Evolutionary conservation across 1,140 invertebrate genomes (phyloP), one percentile per base, ranked within the genome.

Genomic region (Andricus grossulariae): DNA sequence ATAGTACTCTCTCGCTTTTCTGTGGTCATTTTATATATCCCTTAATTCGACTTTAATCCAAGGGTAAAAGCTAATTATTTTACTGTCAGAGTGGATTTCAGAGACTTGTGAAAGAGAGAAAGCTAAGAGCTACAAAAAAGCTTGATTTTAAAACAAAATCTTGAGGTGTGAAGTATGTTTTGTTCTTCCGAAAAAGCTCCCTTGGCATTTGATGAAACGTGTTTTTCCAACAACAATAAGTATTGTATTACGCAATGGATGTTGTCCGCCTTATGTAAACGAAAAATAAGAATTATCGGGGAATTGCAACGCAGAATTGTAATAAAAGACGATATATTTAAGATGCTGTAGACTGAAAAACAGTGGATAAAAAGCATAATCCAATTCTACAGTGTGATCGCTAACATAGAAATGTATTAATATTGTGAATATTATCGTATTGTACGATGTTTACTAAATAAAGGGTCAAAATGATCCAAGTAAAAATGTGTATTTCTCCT

Each of bases 391-490:
- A 87, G 85, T 85, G 82, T 87, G 85, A 87, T 87, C 85, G 86
- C 87, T 86, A 86, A 84, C 84, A 60, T 88, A 87, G 83, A 87
- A 87, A 87, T 84, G 82, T 83, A 87, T 86, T 86, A 85, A 32
- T 87, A 87, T 87, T 88, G 87, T 87, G 87, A 77, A 88, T 88
- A 88, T 77, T 82, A 87, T 76, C 75, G 81, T 72, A 87, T 82
- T 84, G 32, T 21, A 84, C 83, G 81, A 87, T 87, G 85, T 88
- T 87, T 88, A 87, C 73, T 87, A 87, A 88, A 88, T 88, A 88
- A 88, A 87, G 77, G 78, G 73, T 54, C 6, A 60, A 75, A 75
- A 66, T 49, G 10, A 50, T 50, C n/a, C 50, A 49, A 74, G 2
- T n/a, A 12, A 32, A 54, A 21, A 13, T 32, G 1, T 72, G 54